Conservation (phyloP, 2,113 vertebrate genomes). For the Oreochromis tanganicae region DNA sequence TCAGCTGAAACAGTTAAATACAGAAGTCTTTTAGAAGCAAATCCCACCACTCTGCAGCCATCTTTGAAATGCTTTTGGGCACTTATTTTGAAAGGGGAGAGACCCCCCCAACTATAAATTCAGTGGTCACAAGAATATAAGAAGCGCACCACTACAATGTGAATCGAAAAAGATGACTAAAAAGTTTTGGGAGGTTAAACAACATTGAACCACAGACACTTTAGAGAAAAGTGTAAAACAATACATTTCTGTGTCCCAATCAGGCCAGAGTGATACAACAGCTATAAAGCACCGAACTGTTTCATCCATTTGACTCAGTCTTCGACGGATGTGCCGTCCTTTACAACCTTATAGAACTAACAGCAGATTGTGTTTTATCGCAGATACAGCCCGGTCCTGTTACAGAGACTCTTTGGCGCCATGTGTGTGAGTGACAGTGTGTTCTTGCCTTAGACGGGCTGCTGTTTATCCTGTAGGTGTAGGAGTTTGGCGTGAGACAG, state of each 20-base stretch:
- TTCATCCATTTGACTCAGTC: background rate
- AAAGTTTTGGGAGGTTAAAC: background rate
- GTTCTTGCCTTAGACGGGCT: slow-evolving; percentile 87
- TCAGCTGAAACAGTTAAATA: background rate
- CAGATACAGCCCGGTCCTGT: background rate
- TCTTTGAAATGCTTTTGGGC: background rate
- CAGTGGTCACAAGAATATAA: background rate
- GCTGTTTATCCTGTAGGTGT: slow-evolving; percentile 86
- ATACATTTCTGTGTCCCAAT: background rate
- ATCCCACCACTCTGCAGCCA: background rate
- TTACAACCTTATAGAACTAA: background rate
- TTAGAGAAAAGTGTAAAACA: background rate
- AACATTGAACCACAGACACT: background rate
- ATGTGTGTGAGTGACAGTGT: background rate
- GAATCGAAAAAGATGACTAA: rapidly evolving
- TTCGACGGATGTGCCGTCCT: background rate
- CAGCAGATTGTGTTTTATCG: too few relatives aligned
- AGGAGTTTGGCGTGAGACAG: slow-evolving; percentile 75
- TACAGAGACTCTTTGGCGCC: background rate
- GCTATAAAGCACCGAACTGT: background rate
- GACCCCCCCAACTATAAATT: background rate
- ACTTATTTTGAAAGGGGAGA: background rate
- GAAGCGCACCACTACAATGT: background rate
- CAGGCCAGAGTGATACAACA: background rate
- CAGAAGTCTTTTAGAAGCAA: background rate